Percentiles rank a stretch among this genome's conserved stretches.
These are phyloP conservation scores for Thaumatotibia leucotreta DNA, from an alignment of 1,140 invertebrate genomes.

Conservation along the genomic window DNA sequence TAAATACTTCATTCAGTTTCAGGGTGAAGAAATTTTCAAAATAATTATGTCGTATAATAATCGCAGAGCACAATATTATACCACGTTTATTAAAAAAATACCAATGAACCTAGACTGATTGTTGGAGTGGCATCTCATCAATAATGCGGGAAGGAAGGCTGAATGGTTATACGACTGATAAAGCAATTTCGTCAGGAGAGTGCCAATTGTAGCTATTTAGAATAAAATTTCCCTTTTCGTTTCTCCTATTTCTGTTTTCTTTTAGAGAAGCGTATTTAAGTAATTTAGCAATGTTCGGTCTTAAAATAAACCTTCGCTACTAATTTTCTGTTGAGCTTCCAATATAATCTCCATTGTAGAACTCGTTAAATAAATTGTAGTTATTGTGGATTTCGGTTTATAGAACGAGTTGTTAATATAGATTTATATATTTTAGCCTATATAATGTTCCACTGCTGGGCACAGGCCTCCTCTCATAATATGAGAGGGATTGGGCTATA, in stretches of 20 bases:
- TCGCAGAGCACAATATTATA: no score
- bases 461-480: no score
- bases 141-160: background rate
- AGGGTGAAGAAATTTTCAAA: no score
- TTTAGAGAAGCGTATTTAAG: background rate
- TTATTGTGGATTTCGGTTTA: no score
- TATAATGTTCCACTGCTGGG: no score
- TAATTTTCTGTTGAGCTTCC: no score
- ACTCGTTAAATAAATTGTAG: background rate
- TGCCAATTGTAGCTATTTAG: background rate
- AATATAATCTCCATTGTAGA: no score
- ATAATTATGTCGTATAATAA: no score
- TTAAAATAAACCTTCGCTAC: background rate
- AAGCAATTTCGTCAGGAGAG: conserved; percentile 1
- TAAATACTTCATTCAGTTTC: no score
- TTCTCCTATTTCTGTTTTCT: background rate
- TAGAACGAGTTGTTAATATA: no score
- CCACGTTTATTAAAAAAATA: background rate
- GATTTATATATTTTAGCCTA: no score
- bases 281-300: background rate
- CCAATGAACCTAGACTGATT: background rate
- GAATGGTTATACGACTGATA: conserved; percentile 3
- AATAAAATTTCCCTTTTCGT: background rate
- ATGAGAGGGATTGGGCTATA: no score
- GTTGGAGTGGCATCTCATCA: background rate